These are phyloP conservation scores for Notolabrus celidotus DNA, from an alignment of 2,797 vertebrate species.

Conservation along the genomic window DNA sequence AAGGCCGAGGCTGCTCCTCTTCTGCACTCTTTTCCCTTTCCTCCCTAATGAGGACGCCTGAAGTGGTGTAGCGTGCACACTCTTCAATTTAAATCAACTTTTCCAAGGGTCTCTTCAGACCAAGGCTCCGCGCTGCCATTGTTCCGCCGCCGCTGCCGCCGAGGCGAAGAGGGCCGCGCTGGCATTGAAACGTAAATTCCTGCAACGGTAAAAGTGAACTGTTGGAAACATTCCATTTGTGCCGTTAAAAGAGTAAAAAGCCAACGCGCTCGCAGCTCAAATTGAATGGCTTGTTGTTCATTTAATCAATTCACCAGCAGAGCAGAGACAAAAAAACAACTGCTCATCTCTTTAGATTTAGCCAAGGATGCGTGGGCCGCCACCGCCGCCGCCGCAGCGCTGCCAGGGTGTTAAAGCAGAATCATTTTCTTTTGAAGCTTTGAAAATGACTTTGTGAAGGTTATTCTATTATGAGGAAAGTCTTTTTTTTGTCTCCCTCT, in stretches of 20 bases:
- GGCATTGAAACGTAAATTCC: slow-evolving; percentile 68
- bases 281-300: slow-evolving; percentile 68
- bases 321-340: slow-evolving; percentile 58
- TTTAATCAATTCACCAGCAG: slow-evolving; percentile 74
- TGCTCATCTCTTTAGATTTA: slow-evolving; percentile 72
- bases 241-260: slow-evolving; percentile 62
- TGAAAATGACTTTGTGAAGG: slow-evolving; percentile 49
- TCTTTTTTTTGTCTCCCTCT: not conserved
- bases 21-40: slow-evolving; percentile 25
- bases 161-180: slow-evolving; percentile 16
- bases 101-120: slow-evolving; percentile 64
- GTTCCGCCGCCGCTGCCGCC: slow-evolving; percentile 33
- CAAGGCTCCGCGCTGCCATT: slow-evolving; percentile 61
- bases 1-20: slow-evolving; percentile 45
- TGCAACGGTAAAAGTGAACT: slow-evolving; percentile 54
- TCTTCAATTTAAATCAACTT: slow-evolving; percentile 64
- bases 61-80: slow-evolving; percentile 61
- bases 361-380: slow-evolving; percentile 66
- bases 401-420: slow-evolving; percentile 30
- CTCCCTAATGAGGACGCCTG: slow-evolving; percentile 23
- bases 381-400: not conserved
- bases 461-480: slow-evolving; percentile 41
- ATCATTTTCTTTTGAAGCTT: slow-evolving; percentile 38
- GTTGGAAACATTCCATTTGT: slow-evolving; percentile 57
- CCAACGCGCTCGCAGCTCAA: slow-evolving; percentile 35